phyloP scores from a whole-genome alignment of 92 coral and sea anemone genomes.

The Blastomussa wellsi region DNA sequence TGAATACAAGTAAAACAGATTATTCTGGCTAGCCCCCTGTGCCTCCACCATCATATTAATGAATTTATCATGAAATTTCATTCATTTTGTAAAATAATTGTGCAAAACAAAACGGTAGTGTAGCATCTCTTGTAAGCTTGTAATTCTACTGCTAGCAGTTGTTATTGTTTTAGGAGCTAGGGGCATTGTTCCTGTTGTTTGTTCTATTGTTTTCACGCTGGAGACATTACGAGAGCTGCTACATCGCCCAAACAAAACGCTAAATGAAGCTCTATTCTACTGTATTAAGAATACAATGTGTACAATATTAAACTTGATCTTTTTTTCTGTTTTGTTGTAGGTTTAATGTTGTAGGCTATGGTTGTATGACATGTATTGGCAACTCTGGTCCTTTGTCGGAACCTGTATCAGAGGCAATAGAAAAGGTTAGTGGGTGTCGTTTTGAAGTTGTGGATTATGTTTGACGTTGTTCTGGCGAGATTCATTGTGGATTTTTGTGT shows the following conservation, averaged over 20 bases:
- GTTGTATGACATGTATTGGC: constrained; percentile 99
- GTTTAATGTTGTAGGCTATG: constrained; percentile 95
- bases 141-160: too few relatives aligned
- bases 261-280: not conserved
- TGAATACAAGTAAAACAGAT: not conserved
- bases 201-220: too few relatives aligned
- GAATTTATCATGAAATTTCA: too few relatives aligned
- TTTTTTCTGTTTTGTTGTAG: constrained; percentile 34
- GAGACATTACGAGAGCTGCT: too few relatives aligned
- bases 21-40: not conserved
- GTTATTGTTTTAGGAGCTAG: too few relatives aligned
- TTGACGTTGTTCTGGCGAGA: not conserved
- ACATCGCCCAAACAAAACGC: too few relatives aligned
- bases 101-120: too few relatives aligned
- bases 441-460: not conserved
- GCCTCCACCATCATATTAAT: not conserved
- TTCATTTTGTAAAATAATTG: too few relatives aligned
- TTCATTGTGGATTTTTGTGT: not conserved
- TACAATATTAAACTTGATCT: not conserved
- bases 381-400: constrained; percentile 96
- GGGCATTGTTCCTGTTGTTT: too few relatives aligned
- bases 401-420: constrained; percentile 91
- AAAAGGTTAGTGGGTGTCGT: constrained; percentile 64
- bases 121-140: too few relatives aligned
- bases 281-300: not conserved